Percentiles rank a stretch among this genome's conserved stretches.
Conservation (phyloP, 1,140 invertebrate genomes). For the Trichogramma pretiosum region DNA sequence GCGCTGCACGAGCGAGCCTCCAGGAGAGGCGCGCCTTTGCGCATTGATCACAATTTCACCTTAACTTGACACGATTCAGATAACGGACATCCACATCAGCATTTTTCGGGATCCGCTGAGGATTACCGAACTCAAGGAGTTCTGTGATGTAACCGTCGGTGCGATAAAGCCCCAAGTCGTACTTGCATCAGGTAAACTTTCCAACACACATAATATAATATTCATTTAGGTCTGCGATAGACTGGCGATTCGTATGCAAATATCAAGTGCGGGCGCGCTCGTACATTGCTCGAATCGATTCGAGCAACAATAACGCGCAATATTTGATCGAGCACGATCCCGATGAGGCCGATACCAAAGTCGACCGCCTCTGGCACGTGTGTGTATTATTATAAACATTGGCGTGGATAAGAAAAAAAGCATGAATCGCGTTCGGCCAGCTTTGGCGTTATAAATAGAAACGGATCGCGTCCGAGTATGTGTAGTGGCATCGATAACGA, state of each 20-base stretch:
- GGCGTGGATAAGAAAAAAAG: no score
- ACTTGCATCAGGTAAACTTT: constrained; percentile 61
- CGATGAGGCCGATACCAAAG: no score
- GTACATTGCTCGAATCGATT: background rate
- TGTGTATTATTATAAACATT: no score
- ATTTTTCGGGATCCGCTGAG: constrained; percentile 68
- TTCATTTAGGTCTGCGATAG: no score
- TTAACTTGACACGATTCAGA: constrained; percentile 57
- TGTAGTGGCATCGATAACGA: no score
- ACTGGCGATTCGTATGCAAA: no score
- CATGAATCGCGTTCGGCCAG: no score
- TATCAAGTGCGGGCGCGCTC: background rate
- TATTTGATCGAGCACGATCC: no score
- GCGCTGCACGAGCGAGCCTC: no score
- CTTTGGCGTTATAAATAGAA: no score
- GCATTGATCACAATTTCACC: constrained; percentile 17
- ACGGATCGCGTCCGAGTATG: no score
- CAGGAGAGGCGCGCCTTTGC: background rate
- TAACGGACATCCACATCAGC: constrained; percentile 84
- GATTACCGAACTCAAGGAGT: constrained; percentile 68
- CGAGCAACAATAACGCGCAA: background rate
- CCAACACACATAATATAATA: background rate
- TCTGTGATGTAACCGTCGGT: constrained; percentile 67
- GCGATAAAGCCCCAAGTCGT: constrained; percentile 72
- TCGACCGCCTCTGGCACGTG: no score